phyloP scores from a whole-genome alignment of 2,888 invertebrate genomes.

The Coecobrya sp. region DNA sequence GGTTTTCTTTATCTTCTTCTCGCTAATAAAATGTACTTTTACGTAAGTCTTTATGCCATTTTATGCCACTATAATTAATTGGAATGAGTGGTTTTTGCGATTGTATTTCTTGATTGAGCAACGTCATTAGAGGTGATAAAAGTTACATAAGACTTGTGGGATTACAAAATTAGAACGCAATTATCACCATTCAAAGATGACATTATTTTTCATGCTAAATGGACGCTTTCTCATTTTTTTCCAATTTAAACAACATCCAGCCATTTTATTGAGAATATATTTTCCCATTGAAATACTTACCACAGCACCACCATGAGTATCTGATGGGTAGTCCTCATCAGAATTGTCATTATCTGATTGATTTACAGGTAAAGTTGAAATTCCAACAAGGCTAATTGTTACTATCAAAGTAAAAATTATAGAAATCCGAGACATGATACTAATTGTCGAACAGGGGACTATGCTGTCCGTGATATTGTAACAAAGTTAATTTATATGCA shows the following conservation, averaged over 20 bases:
- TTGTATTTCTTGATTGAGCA: not conserved
- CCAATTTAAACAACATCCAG: not conserved
- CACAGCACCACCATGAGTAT: constrained; percentile 65
- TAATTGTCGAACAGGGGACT: too few species aligned
- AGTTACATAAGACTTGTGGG: not conserved
- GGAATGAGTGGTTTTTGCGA: constrained; percentile 2
- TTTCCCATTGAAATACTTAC: not conserved
- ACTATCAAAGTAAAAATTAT: not conserved
- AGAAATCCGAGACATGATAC: too few species aligned
- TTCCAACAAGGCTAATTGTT: not conserved
- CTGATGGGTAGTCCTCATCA: constrained; percentile 60
- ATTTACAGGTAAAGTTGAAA: constrained; percentile 16
- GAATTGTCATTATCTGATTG: constrained; percentile 1
- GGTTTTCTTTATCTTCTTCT: not conserved
- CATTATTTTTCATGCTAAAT: not conserved
- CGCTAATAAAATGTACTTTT: too few species aligned
- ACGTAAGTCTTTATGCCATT: too few species aligned
- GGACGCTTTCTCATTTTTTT: not conserved
- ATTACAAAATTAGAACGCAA: not conserved
- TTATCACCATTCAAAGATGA: not conserved
- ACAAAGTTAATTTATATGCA: too few species aligned
- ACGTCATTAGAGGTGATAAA: not conserved
- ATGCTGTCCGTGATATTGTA: too few species aligned
- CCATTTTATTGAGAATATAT: not conserved
- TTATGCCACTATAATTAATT: not conserved